Evolutionary conservation across 2,888 invertebrate genomes (phyloP), one percentile per base, ranked within the genome.

Genomic region (Darwinula stevensoni): DNA sequence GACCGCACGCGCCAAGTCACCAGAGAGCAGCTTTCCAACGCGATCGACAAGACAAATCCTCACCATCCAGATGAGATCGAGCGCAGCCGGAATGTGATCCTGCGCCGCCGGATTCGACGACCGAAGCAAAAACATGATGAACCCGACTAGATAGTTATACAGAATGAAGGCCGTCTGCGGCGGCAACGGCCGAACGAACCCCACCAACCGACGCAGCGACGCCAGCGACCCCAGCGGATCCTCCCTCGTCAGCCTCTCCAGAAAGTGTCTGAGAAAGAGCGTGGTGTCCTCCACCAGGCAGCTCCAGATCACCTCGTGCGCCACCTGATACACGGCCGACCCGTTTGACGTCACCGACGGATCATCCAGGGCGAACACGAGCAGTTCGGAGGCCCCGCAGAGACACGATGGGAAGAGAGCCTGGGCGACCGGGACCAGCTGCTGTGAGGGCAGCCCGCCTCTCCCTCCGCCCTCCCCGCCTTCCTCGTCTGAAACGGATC

Each of bases 101-200:
- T 88, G 86, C 0, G 86, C 84, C 30, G 80, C 76, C 46, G 94
- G 91, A 45, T 86, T 80, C 0, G 94, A 86, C 9, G 84, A 74
- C 33, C 97, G 60, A 2, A 94, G 91, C 46, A 94, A 94, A 55
- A 91, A 97, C 94, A 97, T 97, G 3, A 97, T 80, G 47, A 88
- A 97, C 2, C 97, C 97, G 41, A 97, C 94, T 43, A 97, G 74
- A 45, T 97, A 94, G 57, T 99, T 99, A 52, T 94, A 91, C 2
- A 99, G 53, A 2, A 86, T 82, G 52, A 91, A 94, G 0, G 97
- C 97, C 1, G 94, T 88, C 51, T 99, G 94, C 40, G 84, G 78
- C 0, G 94, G 88, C 36, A 94, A 53, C 29, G 80, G 68, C 2
- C 84, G 80, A 30, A 88, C 74, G 48, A 86, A 84, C 35, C 88